These are phyloP conservation scores for Prietella phreatophila DNA, from an alignment of 2,113 vertebrate species.

Conservation along the genomic window DNA sequence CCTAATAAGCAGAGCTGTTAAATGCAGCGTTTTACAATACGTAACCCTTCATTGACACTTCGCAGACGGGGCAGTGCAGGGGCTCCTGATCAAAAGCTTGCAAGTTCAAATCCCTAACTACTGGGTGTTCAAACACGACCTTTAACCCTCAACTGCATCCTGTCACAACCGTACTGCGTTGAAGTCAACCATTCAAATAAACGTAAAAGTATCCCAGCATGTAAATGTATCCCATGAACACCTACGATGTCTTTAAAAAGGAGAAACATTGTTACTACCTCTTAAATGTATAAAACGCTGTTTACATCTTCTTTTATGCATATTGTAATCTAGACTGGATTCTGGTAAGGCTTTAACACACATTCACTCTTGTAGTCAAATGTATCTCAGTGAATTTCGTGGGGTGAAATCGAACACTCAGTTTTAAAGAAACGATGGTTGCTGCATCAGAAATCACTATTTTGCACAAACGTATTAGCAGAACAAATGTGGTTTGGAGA, in stretches of 20 bases:
- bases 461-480: not conserved
- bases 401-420: no score
- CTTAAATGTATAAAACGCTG: not conserved
- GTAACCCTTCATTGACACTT: not conserved
- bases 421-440: not conserved
- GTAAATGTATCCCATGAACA: not conserved
- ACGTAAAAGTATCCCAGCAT: not conserved
- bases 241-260: not conserved
- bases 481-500: not conserved
- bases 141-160: no score
- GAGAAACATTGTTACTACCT: not conserved
- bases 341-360: no score
- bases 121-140: not conserved
- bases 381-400: no score
- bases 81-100: not conserved
- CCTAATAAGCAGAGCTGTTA: not conserved
- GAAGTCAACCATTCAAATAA: not conserved
- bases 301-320: not conserved
- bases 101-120: not conserved
- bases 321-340: no score
- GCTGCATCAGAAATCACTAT: not conserved
- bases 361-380: no score
- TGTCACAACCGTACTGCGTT: not conserved
- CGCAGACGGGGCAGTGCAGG: not conserved
- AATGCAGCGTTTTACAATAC: not conserved